Percentiles rank a stretch among this genome's conserved stretches.
Evolutionary conservation across 1,140 invertebrate species (phyloP).

Genomic region (Agrypnia vestita): DNA sequence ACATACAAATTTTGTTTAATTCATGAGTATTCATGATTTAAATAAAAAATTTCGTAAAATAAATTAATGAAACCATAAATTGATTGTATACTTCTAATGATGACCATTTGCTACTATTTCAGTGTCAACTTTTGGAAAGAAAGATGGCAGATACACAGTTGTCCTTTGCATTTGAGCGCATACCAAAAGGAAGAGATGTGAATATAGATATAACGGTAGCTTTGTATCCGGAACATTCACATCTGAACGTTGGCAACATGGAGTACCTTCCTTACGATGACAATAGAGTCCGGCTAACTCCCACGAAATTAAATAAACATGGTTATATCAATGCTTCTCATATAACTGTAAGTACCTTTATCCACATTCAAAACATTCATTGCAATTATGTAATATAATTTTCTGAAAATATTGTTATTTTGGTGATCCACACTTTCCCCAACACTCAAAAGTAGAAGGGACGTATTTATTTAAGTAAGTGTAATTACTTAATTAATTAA

Average conservation of each 20-base stretch:
- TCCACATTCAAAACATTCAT: neutral
- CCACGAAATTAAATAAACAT: slow-evolving; percentile 84
- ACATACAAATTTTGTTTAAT: too few species aligned
- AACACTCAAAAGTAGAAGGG: too few species aligned
- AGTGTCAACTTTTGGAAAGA: slow-evolving; percentile 87
- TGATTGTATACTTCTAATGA: too few species aligned
- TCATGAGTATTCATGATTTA: too few species aligned
- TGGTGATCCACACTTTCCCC: too few species aligned
- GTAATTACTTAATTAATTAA: too few species aligned
- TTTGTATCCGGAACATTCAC: slow-evolving; percentile 77
- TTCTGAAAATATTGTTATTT: too few species aligned
- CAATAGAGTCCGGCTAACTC: slow-evolving; percentile 84
- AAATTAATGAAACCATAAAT: too few species aligned
- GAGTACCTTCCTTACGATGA: slow-evolving; percentile 90
- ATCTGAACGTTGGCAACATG: slow-evolving; percentile 76
- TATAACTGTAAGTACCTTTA: slow-evolving; percentile 73
- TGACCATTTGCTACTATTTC: slow-evolving; percentile 39
- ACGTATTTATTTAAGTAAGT: too few species aligned
- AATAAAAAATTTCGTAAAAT: too few species aligned
- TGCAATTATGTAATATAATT: too few species aligned
- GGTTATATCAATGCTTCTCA: slow-evolving; percentile 95
- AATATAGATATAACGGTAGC: slow-evolving; percentile 79
- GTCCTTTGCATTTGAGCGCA: slow-evolving; percentile 90
- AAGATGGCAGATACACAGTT: slow-evolving; percentile 87
- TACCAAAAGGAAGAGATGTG: slow-evolving; percentile 82